Evolutionary conservation across 2,113 vertebrate species (phyloP), one percentile per base, ranked within the genome.

Genomic region (Tretioscincus oriximinensis): DNA sequence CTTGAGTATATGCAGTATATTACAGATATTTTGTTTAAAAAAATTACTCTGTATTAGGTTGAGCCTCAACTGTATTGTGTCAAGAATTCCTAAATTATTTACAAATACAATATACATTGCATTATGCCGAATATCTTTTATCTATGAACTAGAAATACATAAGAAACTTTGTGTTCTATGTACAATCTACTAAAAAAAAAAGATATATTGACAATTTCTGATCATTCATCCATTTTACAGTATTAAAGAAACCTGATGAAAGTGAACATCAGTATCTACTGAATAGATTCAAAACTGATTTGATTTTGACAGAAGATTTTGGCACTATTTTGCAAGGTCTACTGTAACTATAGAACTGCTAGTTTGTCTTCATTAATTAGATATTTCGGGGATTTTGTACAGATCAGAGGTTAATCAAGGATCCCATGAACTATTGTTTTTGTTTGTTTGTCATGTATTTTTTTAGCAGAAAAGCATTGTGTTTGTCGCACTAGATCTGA

Each of bases 401-500:
- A 82, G 72, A 85, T 60, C 41, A 76, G 65, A 61, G 51, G 49
- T 63, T 78, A 26, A 41, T 77, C 16, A 45, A 28, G 41, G 83
- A 31, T 85, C 16, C 18, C 68, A 61, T 66, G 83, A 81, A 78
- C 63, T n/a, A n/a, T n/a, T 83, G 63, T 5, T 28, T 77, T 5
- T 81, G 80, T 80, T 51, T 83, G 63, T 5, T 28, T 77, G 5
- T 81, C n/a, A n/a, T 75, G 10, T 1, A 58, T 54, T 61, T 66
- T 64, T 61, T 77, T 78, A 49, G 16, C 64, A 70, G 73, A 69
- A 72, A 80, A 78, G 66, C 65, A 20, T 8, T 60, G 24, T 28
- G 47, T 88, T 90, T 88, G 63, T 88, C 83, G 67, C 70, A 60
- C 20, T 80, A 26, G 45, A 12, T 91, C 10, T 82, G 81, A 79